These are phyloP conservation scores for Zaprionus lineosus DNA, from an alignment of 2,888 invertebrate genomes.

Conservation along the genomic window DNA sequence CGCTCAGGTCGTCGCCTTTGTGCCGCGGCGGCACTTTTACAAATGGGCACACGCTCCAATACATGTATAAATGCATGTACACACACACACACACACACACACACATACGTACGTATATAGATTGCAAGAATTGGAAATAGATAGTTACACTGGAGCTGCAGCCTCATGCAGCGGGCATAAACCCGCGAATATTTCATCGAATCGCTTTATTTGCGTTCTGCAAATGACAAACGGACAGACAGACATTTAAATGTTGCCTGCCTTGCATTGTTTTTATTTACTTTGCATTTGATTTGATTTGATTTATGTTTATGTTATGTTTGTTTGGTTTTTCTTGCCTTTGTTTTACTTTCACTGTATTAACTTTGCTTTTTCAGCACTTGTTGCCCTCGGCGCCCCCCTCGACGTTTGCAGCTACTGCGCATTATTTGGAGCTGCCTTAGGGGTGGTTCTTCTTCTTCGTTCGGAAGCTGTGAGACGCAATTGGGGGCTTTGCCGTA, in stretches of 20 bases:
- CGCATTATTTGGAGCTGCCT: too few relatives aligned
- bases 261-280: too few relatives aligned
- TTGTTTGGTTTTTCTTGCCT: too few relatives aligned
- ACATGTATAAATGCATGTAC: slow-evolving; percentile 1
- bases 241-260: slow-evolving; percentile 6
- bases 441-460: too few relatives aligned
- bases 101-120: not conserved
- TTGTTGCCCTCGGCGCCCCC: too few relatives aligned
- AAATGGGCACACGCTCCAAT: slow-evolving; percentile 34
- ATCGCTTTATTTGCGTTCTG: slow-evolving; percentile 32
- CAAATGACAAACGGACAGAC: not conserved
- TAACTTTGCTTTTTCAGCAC: too few relatives aligned
- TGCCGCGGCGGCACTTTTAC: slow-evolving; percentile 49
- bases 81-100: slow-evolving; percentile 1
- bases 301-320: not conserved
- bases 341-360: too few relatives aligned
- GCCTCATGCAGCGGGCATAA: slow-evolving; percentile 19
- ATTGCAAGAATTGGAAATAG: slow-evolving; percentile 9
- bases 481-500: too few relatives aligned
- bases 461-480: too few relatives aligned
- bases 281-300: too few relatives aligned
- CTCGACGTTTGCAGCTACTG: too few relatives aligned
- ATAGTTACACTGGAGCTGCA: slow-evolving; percentile 10
- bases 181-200: slow-evolving; percentile 14
- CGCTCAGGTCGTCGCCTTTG: slow-evolving; percentile 10